Evolutionary conservation across 2,113 vertebrate genomes (phyloP), one percentile per base, ranked within the genome.

Genomic region (Leucopsar rothschildi): DNA sequence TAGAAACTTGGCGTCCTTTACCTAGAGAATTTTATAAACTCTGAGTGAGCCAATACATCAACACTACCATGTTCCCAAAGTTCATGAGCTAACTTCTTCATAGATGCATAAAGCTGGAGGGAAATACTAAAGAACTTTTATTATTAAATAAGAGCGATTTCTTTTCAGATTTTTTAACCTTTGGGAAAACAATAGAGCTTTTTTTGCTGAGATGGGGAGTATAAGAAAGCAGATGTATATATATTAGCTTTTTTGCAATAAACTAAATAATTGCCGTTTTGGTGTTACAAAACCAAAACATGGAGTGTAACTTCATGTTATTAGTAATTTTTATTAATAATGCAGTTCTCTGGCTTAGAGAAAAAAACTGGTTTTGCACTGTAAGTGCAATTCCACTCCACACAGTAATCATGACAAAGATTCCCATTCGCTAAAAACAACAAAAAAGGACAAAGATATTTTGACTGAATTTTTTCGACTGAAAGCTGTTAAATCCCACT

Each of bases 1-100:
- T 88, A 94, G 95, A 93, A 96, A 96, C 94, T 94, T 96, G 92
- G 82, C 93, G 71, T 31, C 92, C 85, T 82, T 84, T 76, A 76
- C 82, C 81, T 71, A 57, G 65, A 93, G 72, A 75, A 71, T 79
- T 93, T 69, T 76, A 42, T 49, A 60, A 68, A 69, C 76, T 87
- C 40, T 6, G n/a, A n/a, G 65, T 10, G 27, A 89, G 92, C 78
- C 75, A 86, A 52, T 11, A 45, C 44, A 76, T 78, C 82, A 85
- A 88, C 73, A 92, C 39, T 40, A 17, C 55, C 68, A 66, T 44
- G 28, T 53, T 86, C 76, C 76, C 49, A 60, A 63, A 84, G 39
- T 64, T 88, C 69, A 78, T 9, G 39, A 72, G 88, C 59, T 9
- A 78, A 95, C 23, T 57, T 82, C 73, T 89, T 85, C 59, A 64